phyloP scores from a whole-genome alignment of 1,140 invertebrate genomes.

The Formica selysi region DNA sequence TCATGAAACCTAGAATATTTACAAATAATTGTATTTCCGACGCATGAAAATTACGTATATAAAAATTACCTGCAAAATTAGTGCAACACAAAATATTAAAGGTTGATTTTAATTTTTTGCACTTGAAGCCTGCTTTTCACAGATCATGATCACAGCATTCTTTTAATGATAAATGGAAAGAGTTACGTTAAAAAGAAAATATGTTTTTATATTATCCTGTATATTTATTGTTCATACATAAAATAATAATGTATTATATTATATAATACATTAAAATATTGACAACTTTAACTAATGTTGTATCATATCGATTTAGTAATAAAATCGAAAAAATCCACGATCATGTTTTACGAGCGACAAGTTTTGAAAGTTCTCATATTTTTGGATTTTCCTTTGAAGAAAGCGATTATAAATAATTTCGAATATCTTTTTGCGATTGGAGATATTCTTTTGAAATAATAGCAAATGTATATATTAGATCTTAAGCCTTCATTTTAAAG shows the following conservation, averaged over 20 bases:
- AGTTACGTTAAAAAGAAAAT: too few species aligned
- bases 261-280: constrained; percentile 4
- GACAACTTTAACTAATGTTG: not conserved
- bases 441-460: not conserved
- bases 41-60: not conserved
- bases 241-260: too few species aligned
- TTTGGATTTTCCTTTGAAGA: not conserved
- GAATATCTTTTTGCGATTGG: not conserved
- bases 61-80: not conserved
- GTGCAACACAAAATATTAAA: not conserved
- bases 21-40: not conserved
- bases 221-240: too few species aligned
- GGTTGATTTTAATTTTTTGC: not conserved
- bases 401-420: not conserved
- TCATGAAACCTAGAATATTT: not conserved
- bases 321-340: not conserved
- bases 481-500: not conserved
- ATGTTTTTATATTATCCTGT: too few species aligned
- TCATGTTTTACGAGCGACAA: not conserved
- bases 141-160: too few species aligned
- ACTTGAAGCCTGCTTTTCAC: too few species aligned
- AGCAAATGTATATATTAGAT: not conserved
- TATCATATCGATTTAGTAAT: not conserved
- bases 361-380: not conserved
- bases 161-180: too few species aligned